Evolutionary conservation across 2,888 invertebrate species (phyloP).

Genomic region (Apamea sordens): DNA sequence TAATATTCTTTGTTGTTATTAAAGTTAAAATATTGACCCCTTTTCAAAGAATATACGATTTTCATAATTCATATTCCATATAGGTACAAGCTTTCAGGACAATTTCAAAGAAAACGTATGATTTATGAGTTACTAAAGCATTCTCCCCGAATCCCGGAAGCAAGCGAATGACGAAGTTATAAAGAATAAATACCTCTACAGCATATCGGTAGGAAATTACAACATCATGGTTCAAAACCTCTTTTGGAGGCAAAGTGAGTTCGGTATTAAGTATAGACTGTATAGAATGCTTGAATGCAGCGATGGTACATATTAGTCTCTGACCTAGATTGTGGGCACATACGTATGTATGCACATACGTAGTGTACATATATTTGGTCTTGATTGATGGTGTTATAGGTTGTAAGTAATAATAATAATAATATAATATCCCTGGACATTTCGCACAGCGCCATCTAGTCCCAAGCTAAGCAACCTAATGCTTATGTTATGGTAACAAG

Average conservation of each 20-base stretch:
- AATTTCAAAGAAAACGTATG: conserved; percentile 40
- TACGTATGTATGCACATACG: not conserved
- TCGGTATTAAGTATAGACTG: not conserved
- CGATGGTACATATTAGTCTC: not conserved
- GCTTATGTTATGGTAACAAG: too few relatives aligned
- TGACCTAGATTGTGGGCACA: not conserved
- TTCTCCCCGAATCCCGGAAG: conserved; percentile 34
- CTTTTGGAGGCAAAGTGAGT: conserved; percentile 32
- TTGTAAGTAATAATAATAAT: too few relatives aligned
- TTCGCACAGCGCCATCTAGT: too few relatives aligned
- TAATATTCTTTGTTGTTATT: not conserved
- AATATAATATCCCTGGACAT: too few relatives aligned
- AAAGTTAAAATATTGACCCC: not conserved
- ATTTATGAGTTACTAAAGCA: conserved; percentile 50
- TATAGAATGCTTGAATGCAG: conserved; percentile 20
- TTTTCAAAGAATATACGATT: not conserved
- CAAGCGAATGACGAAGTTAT: conserved; percentile 36
- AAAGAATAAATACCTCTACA: conserved; percentile 45
- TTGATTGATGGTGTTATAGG: not conserved
- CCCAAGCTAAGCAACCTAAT: too few relatives aligned
- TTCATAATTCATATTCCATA: not conserved
- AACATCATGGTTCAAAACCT: conserved; percentile 14
- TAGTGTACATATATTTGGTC: not conserved
- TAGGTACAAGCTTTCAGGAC: not conserved
- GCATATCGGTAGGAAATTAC: conserved; percentile 55